Percentiles rank a stretch among this genome's conserved stretches.
Evolutionary conservation across 2,888 invertebrate genomes (phyloP).

Genomic region (Tachina grossa): DNA sequence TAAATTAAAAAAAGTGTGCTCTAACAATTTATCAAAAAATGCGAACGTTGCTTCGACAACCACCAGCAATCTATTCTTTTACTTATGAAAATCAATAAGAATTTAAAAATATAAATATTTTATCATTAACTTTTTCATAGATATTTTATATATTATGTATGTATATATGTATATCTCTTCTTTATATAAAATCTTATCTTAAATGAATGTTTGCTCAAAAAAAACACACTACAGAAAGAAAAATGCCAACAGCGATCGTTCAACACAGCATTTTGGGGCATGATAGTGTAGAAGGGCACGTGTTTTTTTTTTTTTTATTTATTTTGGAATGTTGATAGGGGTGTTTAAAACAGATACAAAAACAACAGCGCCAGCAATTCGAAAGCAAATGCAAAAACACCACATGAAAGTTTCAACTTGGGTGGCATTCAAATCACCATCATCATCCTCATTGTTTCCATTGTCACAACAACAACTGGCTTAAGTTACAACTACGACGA

Average conservation of each 20-base stretch:
- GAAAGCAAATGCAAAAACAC: conserved; percentile 32
- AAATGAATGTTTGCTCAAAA: conserved; percentile 34
- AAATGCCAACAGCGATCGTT: conserved; percentile 41
- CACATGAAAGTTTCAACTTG: conserved; percentile 56
- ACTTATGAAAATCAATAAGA: conserved; percentile 4
- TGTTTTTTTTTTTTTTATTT: too few relatives aligned
- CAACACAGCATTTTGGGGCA: conserved; percentile 15
- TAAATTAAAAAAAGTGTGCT: too few relatives aligned
- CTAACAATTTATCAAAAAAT: not conserved
- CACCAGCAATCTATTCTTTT: not conserved
- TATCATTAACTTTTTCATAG: not conserved
- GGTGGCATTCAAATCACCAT: conserved; percentile 56
- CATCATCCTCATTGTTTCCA: conserved; percentile 46
- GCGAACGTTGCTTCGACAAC: not conserved
- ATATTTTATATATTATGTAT: not conserved
- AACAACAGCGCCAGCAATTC: conserved; percentile 14
- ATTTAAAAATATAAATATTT: not conserved
- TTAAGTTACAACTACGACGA: conserved; percentile 47
- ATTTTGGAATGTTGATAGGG: conserved; percentile 43
- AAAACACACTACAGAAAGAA: conserved; percentile 1
- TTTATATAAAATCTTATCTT: conserved; percentile 37
- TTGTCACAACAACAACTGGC: conserved; percentile 41
- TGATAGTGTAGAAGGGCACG: conserved; percentile 42
- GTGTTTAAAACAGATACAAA: conserved; percentile 53
- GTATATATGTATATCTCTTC: not conserved